Evolutionary conservation across 2,888 invertebrate genomes (phyloP).

Genomic region (Thyatira batis): DNA sequence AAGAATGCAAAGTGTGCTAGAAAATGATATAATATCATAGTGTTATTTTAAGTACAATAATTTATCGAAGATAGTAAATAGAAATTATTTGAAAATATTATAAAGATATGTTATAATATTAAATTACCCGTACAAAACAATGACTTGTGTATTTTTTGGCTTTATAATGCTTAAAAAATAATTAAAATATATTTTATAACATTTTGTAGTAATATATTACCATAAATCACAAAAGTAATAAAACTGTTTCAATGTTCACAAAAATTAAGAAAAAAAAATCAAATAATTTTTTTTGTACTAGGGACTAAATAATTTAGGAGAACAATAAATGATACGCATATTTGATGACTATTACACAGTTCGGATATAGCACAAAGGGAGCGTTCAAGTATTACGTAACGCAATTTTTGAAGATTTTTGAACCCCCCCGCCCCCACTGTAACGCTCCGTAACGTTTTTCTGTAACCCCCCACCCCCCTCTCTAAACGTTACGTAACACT

Average conservation of each 20-base stretch:
- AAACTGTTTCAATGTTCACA: not conserved
- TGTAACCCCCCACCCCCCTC: no score
- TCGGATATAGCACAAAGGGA: not conserved
- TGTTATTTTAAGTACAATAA: not conserved
- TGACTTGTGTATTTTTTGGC: constrained; percentile 23
- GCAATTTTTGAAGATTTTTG: no score
- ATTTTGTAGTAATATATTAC: not conserved
- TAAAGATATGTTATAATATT: not conserved
- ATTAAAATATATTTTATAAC: constrained; percentile 10
- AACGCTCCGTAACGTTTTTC: no score
- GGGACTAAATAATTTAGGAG: not conserved
- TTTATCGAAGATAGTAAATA: not conserved
- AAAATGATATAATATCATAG: not conserved
- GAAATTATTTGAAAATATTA: not conserved
- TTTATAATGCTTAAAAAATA: constrained; percentile 8
- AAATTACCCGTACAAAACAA: constrained; percentile 16
- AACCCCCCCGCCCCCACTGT: no score
- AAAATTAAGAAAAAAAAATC: not conserved
- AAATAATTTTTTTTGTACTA: not conserved
- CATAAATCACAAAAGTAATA: not conserved
- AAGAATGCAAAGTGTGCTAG: not conserved
- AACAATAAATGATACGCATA: not conserved
- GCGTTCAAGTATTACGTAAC: no score
- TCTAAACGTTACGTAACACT: no score
- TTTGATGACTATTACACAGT: not conserved